Evolutionary conservation across 2,888 invertebrate species (phyloP), one percentile per base, ranked within the genome.

Genomic region (Drosophila recens): DNA sequence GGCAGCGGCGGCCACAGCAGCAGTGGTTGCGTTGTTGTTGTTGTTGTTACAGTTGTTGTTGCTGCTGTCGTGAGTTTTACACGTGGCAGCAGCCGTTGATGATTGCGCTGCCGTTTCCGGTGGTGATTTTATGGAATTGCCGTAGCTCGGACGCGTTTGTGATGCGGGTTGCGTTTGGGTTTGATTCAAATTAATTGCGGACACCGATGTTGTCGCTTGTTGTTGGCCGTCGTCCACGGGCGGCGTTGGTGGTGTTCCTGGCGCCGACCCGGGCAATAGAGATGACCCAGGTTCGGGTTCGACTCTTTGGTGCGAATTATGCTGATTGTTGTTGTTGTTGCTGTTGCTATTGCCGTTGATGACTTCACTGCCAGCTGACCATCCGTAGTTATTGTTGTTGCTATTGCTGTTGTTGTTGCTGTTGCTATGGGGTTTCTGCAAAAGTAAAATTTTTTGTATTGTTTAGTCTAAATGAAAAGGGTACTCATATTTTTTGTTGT

Each of bases 161-260:
- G 73, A 63, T 68, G 87, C 85, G 86, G 90, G 89, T 71, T 81
- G 82, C 46, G 77, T 66, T 71, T 75, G 65, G 61, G 69, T 57
- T 56, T 63, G 77, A 83, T 89, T 83, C 75, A 89, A 85, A 84
- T 90, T 89, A 79, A 84, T 87, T 79, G 80, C 75, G 72, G 89
- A 75, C 62, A 70, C 69, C 45, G 73, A 38, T 42, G 75, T 53
- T 42, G 75, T 56, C 64, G 80, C 79, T 65, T 72, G 70, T 74
- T 85, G 82, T 43, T 27, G 27, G 27, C 67, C 66, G 51, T 54
- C 69, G 54, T 78, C 67, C 42, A 66, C 79, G 40, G 84, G 79
- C 66, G 81, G 83, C 52, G 90, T 81, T 48, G 81, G 83, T 27
- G 90, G 87, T 40, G 88, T 88, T 38, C 75, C 73, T 30, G 82